A percentile compares a stretch with the other conserved stretches of the same genome.
Evolutionary conservation across 1,140 invertebrate genomes (phyloP).

Genomic region (Drosophila pruinosa): DNA sequence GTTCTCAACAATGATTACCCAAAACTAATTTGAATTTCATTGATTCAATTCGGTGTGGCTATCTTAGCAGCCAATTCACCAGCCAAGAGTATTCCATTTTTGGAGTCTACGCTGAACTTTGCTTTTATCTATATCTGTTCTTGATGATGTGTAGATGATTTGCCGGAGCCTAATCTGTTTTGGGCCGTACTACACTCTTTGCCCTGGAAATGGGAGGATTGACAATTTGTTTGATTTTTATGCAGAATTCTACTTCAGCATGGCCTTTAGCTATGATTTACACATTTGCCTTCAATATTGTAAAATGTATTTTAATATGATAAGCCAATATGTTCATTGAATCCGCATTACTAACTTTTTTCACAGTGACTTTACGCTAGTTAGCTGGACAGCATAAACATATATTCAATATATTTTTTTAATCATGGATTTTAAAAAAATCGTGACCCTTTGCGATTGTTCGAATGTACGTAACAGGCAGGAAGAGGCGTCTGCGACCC

Average conservation of each 20-base stretch:
- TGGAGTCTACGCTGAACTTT: background rate
- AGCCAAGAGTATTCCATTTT: background rate
- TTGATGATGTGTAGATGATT: constrained; percentile 53
- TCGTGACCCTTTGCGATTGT: too few species aligned
- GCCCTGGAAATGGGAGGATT: constrained; percentile 53
- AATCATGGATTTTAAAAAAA: too few species aligned
- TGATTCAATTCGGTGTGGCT: constrained; percentile 68
- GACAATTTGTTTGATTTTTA: constrained; percentile 44
- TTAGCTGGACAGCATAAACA: background rate
- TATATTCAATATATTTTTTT: too few species aligned
- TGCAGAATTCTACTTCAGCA: constrained; percentile 7
- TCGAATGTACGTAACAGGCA: too few species aligned
- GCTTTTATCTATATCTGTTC: constrained; percentile 47
- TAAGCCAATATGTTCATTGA: constrained; percentile 72
- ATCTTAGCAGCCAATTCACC: constrained; percentile 24
- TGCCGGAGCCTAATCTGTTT: constrained; percentile 38
- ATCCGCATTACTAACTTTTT: constrained; percentile 58
- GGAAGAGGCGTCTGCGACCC: too few species aligned
- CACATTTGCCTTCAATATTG: constrained; percentile 46
- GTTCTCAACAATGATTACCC: constrained; percentile 62
- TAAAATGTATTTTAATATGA: constrained; percentile 76
- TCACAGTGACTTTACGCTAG: too few species aligned
- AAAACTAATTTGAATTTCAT: constrained; percentile 81
- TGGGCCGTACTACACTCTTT: background rate
- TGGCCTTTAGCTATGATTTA: too few species aligned